phyloP scores from a whole-genome alignment of 1,140 invertebrate species.

The Pogonognathellus flavescens region DNA sequence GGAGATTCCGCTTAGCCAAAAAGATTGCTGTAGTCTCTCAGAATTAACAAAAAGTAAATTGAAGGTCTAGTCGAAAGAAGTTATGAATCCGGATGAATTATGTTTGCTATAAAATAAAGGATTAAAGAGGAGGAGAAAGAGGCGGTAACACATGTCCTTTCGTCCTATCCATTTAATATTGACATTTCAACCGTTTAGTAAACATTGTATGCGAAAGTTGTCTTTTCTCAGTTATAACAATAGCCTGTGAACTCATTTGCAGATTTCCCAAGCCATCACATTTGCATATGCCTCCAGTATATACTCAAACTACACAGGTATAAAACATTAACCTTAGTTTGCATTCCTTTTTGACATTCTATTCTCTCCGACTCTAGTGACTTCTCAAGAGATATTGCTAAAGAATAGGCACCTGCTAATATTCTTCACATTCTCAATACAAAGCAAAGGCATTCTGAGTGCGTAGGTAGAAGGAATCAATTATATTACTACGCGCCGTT shows the following conservation, averaged over 20 bases:
- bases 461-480: background rate
- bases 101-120: constrained; percentile 10
- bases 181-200: constrained; percentile 23
- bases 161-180: constrained; percentile 42
- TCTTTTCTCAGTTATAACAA: background rate
- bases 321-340: background rate
- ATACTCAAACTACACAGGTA: too few species aligned
- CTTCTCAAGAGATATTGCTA: background rate
- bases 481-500: background rate
- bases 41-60: background rate
- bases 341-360: constrained; percentile 32
- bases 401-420: background rate
- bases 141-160: constrained; percentile 13
- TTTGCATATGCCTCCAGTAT: too few species aligned
- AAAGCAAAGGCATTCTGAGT: constrained; percentile 7
- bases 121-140: background rate
- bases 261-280: constrained; percentile 26
- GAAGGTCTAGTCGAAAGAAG: background rate
- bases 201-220: constrained; percentile 5
- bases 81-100: constrained; percentile 30
- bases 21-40: background rate
- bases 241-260: constrained; percentile 17
- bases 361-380: background rate
- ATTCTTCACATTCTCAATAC: constrained; percentile 12
- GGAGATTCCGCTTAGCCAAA: too few species aligned